Evolutionary conservation across 2,113 vertebrate species (phyloP), one percentile per base, ranked within the genome.

Genomic region (Porphyrio hochstetteri): DNA sequence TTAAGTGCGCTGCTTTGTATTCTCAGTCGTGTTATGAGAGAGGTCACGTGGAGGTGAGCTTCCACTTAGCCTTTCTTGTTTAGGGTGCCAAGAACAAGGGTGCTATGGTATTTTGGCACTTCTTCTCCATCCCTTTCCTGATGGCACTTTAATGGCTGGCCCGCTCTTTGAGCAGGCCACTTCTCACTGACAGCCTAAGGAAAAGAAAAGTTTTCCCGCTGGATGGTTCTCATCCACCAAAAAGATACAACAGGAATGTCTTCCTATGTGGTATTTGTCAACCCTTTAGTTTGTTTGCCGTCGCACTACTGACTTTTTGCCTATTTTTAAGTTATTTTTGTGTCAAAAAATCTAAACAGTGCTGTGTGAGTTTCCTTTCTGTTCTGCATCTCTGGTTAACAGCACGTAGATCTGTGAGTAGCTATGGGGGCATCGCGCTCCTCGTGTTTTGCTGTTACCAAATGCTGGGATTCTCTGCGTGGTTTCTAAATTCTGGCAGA

Each of bases 401-500:
- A 46, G 42, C 10, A 0, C 35, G 33, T 46, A 59, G 18, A 13
- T 72, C 23, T 77, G 13, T 27, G 9, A 92, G n/a, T 0, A 0
- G 59, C 67, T 74, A 23, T n/a, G 61, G 31, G 31, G 36, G 9
- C 31, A 69, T 86, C 29, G 4, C 35, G 35, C 35, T 27, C 28
- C 35, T 82, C 1, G 1, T 11, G 16, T 81, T 88, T 70, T 68
- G 25, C 35, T 82, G 50, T 69, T 93, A 76, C 52, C 70, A 77
- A 82, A 42, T 65, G 24, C 35, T 75, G 9, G 25, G 42, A 53
- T 86, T 69, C 11, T 72, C 20, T 25, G 10, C 86, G 67, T 46
- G 56, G 70, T 90, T 93, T 84, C 44, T n/a, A 65, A 61, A 14
- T 65, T 65, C 56, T 56, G 67, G 48, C 44, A 88, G 61, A 36